Conservation (phyloP, 2,113 vertebrate genomes). For the Aphyosemion australe region DNA sequence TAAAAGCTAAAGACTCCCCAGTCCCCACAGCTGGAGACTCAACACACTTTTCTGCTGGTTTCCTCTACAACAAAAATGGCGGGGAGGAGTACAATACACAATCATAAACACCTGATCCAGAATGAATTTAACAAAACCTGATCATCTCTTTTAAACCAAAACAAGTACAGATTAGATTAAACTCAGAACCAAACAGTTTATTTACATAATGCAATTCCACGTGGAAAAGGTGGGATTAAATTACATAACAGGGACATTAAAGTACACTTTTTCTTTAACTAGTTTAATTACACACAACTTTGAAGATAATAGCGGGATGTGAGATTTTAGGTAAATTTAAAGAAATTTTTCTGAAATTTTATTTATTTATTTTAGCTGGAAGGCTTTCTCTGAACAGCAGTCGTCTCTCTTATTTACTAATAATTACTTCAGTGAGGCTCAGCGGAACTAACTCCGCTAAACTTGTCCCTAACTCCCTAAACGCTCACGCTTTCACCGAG, state of each 20-base stretch:
- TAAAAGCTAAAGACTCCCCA: neutral
- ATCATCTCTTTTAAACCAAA: too few species aligned
- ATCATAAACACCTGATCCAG: too few species aligned
- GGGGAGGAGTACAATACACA: conserved; percentile 13
- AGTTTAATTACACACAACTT: too few species aligned
- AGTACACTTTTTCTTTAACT: too few species aligned
- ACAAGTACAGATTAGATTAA: neutral
- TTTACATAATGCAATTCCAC: neutral
- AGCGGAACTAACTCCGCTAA: neutral
- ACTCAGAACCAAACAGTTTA: too few species aligned
- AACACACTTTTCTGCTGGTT: neutral
- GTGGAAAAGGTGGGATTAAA: too few species aligned
- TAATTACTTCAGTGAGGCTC: neutral
- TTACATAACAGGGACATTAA: conserved; percentile 4
- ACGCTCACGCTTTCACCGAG: too few species aligned
- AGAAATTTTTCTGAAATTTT: too few species aligned
- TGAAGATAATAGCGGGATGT: too few species aligned
- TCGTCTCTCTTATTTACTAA: conserved; percentile 5
- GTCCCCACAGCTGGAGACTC: neutral
- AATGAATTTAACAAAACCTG: neutral
- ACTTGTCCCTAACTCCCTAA: neutral
- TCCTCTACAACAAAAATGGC: conserved; percentile 16
- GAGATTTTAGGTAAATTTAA: neutral
- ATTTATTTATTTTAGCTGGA: neutral
- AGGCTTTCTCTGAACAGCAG: neutral